Evolutionary conservation across 2,797 vertebrate genomes (phyloP), one percentile per base, ranked within the genome.

Genomic region (Parambassis ranga): DNA sequence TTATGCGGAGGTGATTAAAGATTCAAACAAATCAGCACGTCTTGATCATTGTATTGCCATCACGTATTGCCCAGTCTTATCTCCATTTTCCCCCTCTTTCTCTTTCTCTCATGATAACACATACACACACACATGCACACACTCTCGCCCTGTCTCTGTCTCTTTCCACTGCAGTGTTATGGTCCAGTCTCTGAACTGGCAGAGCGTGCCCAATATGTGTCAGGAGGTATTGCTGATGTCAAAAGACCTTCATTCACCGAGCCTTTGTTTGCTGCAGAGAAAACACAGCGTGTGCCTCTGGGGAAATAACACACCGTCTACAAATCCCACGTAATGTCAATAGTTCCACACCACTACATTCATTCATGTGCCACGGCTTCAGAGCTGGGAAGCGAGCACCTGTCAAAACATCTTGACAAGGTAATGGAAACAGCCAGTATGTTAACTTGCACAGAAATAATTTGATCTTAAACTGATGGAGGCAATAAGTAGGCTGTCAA

Each of bases 241-340:
- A 63, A 51, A 72, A 69, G 22, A 70, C 63, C 49, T 58, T 61
- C 53, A 61, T 62, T 67, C 44, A 57, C 24, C 3, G 6, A 47
- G 71, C 27, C 68, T 64, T 47, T 64, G 57, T 78, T 77, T 51
- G 35, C 75, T 53, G 53, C 27, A 24, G 48, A 65, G 53, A 51
- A 74, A 74, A 65, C 32, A 10, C 38, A 6, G 30, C 6, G 4
- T 38, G 51, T 0, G 22, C 37, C 78, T 66, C 59, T 0, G 22
- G 81, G 77, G 65, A 83, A 77, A 75, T 71, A 82, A 77, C 61
- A 61, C 50, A 42, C n/a, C 16, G 38, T 65, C 61, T 65, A 68
- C 41, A 65, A 79, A 77, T 50, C 64, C 75, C 50, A 67, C 13
- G 0, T 59, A 58, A 52, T 72, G 68, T 79, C 75, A 81, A 67